Evolutionary conservation across 2,888 invertebrate genomes (phyloP).

Genomic region (Dryomyza anilis): DNA sequence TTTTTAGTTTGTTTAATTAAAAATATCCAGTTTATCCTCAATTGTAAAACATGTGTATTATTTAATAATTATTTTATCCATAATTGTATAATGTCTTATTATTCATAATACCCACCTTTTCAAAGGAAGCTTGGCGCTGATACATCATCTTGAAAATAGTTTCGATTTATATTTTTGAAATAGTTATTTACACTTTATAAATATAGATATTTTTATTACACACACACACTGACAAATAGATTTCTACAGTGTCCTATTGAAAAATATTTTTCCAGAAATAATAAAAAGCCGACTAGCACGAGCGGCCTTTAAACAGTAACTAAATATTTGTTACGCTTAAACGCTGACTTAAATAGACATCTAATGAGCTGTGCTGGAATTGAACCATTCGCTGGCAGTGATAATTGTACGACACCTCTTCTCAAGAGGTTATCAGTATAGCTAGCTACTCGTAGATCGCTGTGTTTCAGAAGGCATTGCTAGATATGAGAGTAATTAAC

Average conservation of each 20-base stretch:
- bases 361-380: constrained; percentile 1
- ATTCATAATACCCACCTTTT: constrained; percentile 49
- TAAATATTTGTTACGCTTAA: constrained; percentile 26
- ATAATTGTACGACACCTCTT: background rate
- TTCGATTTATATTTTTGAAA: constrained; percentile 5
- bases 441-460: too few species aligned
- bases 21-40: too few species aligned
- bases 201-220: too few species aligned
- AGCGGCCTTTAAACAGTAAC: constrained; percentile 34
- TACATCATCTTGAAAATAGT: constrained; percentile 42
- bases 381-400: background rate
- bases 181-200: constrained; percentile 3
- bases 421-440: constrained; percentile 22
- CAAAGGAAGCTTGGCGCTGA: constrained; percentile 53
- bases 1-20: too few species aligned
- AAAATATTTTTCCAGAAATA: background rate
- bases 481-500: too few species aligned
- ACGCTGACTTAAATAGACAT: constrained; percentile 51
- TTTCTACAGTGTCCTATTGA: too few species aligned
- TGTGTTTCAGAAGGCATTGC: too few species aligned
- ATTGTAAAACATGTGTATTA: too few species aligned
- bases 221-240: too few species aligned
- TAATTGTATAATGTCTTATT: too few species aligned
- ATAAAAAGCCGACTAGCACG: constrained; percentile 27
- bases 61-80: too few species aligned